Evolutionary conservation across 2,113 vertebrate species (phyloP).

Genomic region (Tupaia chinensis): DNA sequence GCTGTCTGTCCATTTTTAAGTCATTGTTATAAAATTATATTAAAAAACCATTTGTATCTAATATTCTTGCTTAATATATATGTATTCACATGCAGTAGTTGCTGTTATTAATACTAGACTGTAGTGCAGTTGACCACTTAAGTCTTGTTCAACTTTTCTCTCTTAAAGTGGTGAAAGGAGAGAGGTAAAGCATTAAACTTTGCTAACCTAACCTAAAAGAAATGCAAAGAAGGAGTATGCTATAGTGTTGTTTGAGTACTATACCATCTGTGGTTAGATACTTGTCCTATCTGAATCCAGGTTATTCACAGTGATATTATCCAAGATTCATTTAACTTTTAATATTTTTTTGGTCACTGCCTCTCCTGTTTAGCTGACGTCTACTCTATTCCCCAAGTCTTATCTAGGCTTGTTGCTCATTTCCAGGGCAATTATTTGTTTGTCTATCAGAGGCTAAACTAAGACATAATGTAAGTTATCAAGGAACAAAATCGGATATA

Average conservation of each 20-base stretch:
- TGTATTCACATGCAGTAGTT: not conserved
- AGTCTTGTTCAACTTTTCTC: not conserved
- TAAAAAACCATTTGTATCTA: not conserved
- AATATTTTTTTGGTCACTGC: not conserved
- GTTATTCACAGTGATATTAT: not conserved
- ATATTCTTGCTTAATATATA: not conserved
- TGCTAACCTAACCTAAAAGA: not conserved
- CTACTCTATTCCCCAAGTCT: not conserved
- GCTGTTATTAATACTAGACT: not conserved
- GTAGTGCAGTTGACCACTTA: not conserved
- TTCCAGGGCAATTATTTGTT: not conserved
- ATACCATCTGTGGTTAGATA: not conserved
- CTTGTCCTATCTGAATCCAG: not conserved
- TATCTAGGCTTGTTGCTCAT: not conserved
- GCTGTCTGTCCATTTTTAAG: not conserved
- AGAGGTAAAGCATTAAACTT: not conserved
- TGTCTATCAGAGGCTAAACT: not conserved
- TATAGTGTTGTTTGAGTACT: not conserved
- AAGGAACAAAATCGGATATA: not conserved
- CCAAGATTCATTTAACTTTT: not conserved
- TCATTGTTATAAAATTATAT: not conserved
- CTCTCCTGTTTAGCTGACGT: not conserved
- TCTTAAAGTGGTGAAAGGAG: not conserved
- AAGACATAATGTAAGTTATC: not conserved
- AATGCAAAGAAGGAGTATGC: too few species aligned